phyloP scores from a whole-genome alignment of 1,140 invertebrate species.

The Elymnias hypermnestra region DNA sequence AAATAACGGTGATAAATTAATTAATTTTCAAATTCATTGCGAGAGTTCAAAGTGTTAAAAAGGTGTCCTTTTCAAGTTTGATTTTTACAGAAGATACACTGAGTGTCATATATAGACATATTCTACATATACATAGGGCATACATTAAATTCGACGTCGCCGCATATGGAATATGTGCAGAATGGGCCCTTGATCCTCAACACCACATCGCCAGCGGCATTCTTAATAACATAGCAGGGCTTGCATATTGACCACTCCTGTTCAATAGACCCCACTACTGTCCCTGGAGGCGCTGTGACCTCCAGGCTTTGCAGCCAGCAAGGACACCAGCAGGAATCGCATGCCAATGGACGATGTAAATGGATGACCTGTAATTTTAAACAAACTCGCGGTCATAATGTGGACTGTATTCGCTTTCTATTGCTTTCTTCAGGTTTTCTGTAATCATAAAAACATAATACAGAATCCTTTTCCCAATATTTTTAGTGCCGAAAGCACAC shows the following conservation, averaged over 20 bases:
- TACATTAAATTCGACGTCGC: slow-evolving; percentile 85
- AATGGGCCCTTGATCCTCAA: slow-evolving; percentile 90
- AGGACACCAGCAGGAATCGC: slow-evolving; percentile 87
- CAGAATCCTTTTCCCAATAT: no score
- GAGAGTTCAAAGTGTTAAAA: no score
- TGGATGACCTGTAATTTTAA: slow-evolving; percentile 79
- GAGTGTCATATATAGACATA: no score
- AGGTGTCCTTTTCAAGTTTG: no score
- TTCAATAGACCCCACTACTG: slow-evolving; percentile 84
- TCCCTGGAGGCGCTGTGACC: slow-evolving; percentile 83
- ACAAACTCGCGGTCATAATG: no score
- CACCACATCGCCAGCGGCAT: slow-evolving; percentile 85
- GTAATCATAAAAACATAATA: no score
- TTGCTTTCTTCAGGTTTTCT: no score
- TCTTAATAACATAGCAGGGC: slow-evolving; percentile 87
- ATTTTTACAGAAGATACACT: neutral
- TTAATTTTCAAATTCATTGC: no score
- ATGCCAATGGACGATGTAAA: slow-evolving; percentile 84
- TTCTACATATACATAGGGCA: no score
- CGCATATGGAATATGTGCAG: slow-evolving; percentile 87
- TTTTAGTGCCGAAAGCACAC: no score
- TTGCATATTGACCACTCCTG: slow-evolving; percentile 91
- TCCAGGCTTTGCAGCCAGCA: slow-evolving; percentile 92
- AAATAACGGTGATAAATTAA: no score
- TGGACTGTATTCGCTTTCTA: no score